Conservation (phyloP, 2,113 vertebrate species). For the Onychostoma macrolepis region DNA sequence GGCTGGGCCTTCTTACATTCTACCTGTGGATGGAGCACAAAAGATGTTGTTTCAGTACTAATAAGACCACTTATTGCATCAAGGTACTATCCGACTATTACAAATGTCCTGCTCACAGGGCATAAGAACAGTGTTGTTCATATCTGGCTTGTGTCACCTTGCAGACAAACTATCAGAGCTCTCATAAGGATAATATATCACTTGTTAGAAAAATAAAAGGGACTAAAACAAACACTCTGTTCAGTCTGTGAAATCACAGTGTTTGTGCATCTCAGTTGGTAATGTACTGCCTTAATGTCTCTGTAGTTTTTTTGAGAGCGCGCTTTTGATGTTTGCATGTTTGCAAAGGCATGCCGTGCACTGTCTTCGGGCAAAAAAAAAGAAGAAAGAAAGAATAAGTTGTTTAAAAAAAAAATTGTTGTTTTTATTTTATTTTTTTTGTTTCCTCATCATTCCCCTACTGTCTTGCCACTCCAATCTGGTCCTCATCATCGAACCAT, state of each 20-base stretch:
- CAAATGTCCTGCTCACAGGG: background rate
- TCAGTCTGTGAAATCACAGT: constrained; percentile 23
- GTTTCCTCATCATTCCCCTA: constrained; percentile 48
- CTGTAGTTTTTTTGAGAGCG: constrained; percentile 39
- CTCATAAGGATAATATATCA: constrained; percentile 9
- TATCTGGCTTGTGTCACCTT: background rate
- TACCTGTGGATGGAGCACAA: constrained; percentile 79
- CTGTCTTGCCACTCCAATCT: constrained; percentile 50
- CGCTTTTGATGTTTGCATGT: constrained; percentile 54
- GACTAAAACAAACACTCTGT: constrained; percentile 32
- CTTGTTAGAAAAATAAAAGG: constrained; percentile 29
- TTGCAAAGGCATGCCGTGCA: constrained; percentile 49
- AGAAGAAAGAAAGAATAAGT: too few relatives aligned
- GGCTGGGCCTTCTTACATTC: constrained; percentile 97
- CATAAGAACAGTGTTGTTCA: background rate
- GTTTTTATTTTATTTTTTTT: background rate
- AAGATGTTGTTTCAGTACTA: constrained; percentile 22
- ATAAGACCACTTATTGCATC: background rate
- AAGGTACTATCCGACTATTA: background rate
- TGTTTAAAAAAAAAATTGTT: background rate
- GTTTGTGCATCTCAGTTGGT: constrained; percentile 37
- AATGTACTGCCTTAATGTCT: constrained; percentile 26
- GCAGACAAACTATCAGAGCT: constrained; percentile 9
- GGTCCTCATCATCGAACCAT: constrained; percentile 54
- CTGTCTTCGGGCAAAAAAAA: constrained; percentile 43